These are phyloP conservation scores for Microcebus griseorufus DNA, from an alignment of 2,113 vertebrate species.

Conservation along the genomic window DNA sequence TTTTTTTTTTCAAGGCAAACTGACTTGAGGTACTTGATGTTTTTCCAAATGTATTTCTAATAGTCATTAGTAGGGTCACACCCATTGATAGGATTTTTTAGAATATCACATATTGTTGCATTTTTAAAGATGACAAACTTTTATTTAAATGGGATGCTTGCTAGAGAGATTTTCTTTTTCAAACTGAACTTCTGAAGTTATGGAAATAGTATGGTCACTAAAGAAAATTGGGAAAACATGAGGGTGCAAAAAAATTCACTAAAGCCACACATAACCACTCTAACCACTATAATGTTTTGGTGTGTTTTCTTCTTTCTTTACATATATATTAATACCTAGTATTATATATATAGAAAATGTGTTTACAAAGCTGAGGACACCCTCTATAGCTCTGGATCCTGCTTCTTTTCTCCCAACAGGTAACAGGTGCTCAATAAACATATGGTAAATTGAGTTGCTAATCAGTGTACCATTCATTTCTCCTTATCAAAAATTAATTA, in stretches of 20 bases:
- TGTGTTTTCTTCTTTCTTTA: slow-evolving; percentile 44
- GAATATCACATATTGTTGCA: background rate
- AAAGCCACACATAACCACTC: slow-evolving; percentile 1
- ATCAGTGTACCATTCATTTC: slow-evolving; percentile 42
- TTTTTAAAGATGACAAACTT: slow-evolving; percentile 46
- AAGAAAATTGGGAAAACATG: background rate
- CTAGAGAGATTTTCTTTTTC: slow-evolving; percentile 34
- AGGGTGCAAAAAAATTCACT: background rate
- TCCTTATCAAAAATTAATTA: slow-evolving; percentile 10
- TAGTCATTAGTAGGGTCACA: background rate
- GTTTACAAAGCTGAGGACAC: slow-evolving; percentile 39
- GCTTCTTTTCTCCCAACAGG: background rate
- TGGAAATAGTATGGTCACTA: background rate
- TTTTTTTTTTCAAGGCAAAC: slow-evolving; percentile 57
- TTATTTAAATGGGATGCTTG: slow-evolving; percentile 39
- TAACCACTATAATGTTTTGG: background rate
- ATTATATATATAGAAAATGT: slow-evolving; percentile 15
- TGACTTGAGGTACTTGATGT: slow-evolving; percentile 44
- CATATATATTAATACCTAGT: slow-evolving; percentile 4
- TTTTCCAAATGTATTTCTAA: slow-evolving; percentile 50
- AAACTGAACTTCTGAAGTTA: slow-evolving; percentile 46
- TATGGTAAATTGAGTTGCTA: background rate
- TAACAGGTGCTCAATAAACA: background rate
- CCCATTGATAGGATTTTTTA: background rate
- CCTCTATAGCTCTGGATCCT: slow-evolving; percentile 10